Evolutionary conservation across 2,888 invertebrate genomes (phyloP), one percentile per base, ranked within the genome.

Genomic region (Melipona beecheii): DNA sequence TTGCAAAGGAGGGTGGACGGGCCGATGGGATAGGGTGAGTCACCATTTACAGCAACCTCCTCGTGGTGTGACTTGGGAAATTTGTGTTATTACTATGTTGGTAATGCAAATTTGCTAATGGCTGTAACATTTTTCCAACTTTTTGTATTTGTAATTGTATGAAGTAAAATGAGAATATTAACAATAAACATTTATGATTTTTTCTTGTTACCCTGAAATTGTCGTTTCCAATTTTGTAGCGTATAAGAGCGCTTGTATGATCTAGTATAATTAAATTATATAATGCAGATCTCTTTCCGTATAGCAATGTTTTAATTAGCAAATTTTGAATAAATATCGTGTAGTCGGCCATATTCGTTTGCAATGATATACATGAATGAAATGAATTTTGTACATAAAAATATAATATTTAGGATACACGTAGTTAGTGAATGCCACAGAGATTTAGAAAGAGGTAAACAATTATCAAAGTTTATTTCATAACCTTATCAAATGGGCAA

Each of bases 1-100:
- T 81, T 78, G n/a, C 24, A 11, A 65, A 81, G 85, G 15, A 50
- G 84, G 85, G 84, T 24, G 84, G 85, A 69, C 36, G 84, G 85
- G 85, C 0, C 64, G 62, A 24, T 17, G 71, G 72, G 54, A 4
- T 69, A 77, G 84, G 85, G 85, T 1, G 85, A 81, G 84, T 85
- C 85, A 84, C 85, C 36, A 5, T 58, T 81, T 81, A 84, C 84
- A 81, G 85, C 84, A 85, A 85, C 85, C 84, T 85, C 81, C 85
- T 17, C 84, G 85, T 84, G 85, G 85, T 85, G 84, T 85, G 85
- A 85, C 84, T 84, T 84, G 85, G 85, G 84, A 75, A 84, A 65
- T 84, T 81, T 72, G 24, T 64, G 24, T 83, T 62, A 54, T 83
- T 62, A 54, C 31, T 24, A 13, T 9, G 0, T 2, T 4, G 56